Conservation (phyloP, 2,888 invertebrate species). For the Parnassius smintheus region DNA sequence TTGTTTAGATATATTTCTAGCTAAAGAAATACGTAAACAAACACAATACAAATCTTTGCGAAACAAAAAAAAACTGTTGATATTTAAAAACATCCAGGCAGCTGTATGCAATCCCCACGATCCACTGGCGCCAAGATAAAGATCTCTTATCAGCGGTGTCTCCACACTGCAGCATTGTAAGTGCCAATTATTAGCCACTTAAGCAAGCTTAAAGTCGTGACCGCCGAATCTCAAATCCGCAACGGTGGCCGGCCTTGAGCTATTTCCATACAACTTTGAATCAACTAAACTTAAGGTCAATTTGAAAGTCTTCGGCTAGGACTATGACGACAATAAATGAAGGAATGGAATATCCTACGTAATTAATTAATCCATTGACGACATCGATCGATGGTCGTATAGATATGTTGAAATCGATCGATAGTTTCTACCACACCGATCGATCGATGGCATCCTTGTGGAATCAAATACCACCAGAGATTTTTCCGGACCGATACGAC, state of each 20-base stretch:
- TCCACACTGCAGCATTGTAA: slow-evolving; percentile 37
- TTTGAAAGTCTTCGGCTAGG: slow-evolving; percentile 53
- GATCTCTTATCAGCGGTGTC: slow-evolving; percentile 31
- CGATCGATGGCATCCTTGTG: no score
- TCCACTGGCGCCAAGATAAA: slow-evolving; percentile 18
- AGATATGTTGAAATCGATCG: no score
- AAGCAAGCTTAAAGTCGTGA: slow-evolving; percentile 60
- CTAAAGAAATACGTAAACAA: no score
- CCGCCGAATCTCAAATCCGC: slow-evolving; percentile 72
- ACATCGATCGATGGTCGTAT: no score
- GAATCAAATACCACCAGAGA: no score
- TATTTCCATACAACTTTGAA: slow-evolving; percentile 66
- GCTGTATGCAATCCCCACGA: slow-evolving; percentile 1
- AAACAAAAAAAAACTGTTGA: not conserved
- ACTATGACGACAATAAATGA: slow-evolving; percentile 7
- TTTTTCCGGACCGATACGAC: no score
- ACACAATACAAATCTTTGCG: not conserved
- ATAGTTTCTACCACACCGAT: no score
- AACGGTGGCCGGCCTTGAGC: slow-evolving; percentile 70
- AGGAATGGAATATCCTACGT: slow-evolving; percentile 18
- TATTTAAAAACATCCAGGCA: slow-evolving; percentile 11
- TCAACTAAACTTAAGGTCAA: slow-evolving; percentile 64
- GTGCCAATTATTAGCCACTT: slow-evolving; percentile 52
- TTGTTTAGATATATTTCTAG: no score
- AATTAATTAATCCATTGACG: no score